Conservation (phyloP, 2,888 invertebrate species). For the Heteropelma amictum region DNA sequence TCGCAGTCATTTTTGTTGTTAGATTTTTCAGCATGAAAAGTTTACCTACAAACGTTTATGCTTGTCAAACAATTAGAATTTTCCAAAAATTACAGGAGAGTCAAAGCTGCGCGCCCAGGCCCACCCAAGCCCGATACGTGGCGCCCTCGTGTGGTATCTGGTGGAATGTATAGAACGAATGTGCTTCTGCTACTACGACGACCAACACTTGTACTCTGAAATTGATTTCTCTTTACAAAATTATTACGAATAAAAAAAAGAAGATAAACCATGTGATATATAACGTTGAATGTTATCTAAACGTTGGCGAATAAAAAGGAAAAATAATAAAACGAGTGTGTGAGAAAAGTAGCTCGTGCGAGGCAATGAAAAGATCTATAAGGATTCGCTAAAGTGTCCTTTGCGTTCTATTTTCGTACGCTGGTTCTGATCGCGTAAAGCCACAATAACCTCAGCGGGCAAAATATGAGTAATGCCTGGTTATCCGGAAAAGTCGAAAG, state of each 20-base stretch:
- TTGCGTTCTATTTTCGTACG: slow-evolving; percentile 65
- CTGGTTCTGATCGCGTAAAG: slow-evolving; percentile 55
- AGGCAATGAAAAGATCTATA: slow-evolving; percentile 1
- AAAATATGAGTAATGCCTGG: slow-evolving; percentile 50
- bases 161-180: no score
- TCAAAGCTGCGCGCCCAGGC: neutral
- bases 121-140: slow-evolving; percentile 4
- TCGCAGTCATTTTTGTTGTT: no score
- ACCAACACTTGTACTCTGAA: slow-evolving; percentile 41
- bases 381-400: slow-evolving; percentile 53
- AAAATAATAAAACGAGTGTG: slow-evolving; percentile 9
- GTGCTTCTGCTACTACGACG: slow-evolving; percentile 31
- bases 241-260: slow-evolving; percentile 18
- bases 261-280: slow-evolving; percentile 8
- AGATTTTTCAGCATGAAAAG: no score
- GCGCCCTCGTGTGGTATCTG: slow-evolving; percentile 50
- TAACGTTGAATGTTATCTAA: slow-evolving; percentile 25
- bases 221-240: slow-evolving; percentile 55
- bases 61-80: no score
- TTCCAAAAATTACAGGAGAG: no score
- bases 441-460: slow-evolving; percentile 55
- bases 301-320: slow-evolving; percentile 9
- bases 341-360: slow-evolving; percentile 6
- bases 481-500: slow-evolving; percentile 40
- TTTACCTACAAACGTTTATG: no score